A percentile compares a stretch with the other conserved stretches of the same genome.
Evolutionary conservation across 2,888 invertebrate genomes (phyloP).

Genomic region (Myopa testacea): DNA sequence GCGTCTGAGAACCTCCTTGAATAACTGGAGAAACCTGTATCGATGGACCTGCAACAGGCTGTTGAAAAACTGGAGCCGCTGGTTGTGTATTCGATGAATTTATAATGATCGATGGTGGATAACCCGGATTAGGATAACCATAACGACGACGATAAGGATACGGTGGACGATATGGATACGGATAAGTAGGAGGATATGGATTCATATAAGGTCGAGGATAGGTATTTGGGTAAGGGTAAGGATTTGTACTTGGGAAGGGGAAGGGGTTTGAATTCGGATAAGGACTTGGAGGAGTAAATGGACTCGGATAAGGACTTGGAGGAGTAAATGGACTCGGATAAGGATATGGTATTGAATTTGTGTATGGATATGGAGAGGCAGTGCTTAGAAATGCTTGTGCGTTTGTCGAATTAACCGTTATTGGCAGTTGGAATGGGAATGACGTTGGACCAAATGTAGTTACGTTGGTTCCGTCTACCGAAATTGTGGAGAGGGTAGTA

Average conservation of each 20-base stretch:
- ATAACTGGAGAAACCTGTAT: constrained; percentile 10
- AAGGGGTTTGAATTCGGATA: not conserved
- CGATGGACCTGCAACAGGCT: not conserved
- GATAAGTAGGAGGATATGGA: not conserved
- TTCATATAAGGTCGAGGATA: not conserved
- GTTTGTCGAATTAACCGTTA: not conserved
- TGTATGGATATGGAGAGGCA: not conserved
- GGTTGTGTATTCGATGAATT: not conserved
- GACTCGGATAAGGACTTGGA: not conserved
- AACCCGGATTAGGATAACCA: not conserved
- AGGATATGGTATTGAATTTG: too few species aligned
- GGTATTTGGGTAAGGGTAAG: not conserved
- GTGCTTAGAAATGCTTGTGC: not conserved
- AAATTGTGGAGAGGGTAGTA: not conserved
- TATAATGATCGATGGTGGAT: not conserved
- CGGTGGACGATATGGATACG: not conserved
- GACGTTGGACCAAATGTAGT: not conserved
- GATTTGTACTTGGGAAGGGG: not conserved
- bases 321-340: not conserved
- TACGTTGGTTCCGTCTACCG: not conserved
- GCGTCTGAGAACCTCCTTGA: not conserved
- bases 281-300: not conserved
- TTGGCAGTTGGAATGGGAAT: not conserved
- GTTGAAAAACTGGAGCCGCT: not conserved
- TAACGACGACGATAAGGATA: not conserved